Evolutionary conservation across 2,888 invertebrate genomes (phyloP).

Genomic region (Syrphus vitripennis): DNA sequence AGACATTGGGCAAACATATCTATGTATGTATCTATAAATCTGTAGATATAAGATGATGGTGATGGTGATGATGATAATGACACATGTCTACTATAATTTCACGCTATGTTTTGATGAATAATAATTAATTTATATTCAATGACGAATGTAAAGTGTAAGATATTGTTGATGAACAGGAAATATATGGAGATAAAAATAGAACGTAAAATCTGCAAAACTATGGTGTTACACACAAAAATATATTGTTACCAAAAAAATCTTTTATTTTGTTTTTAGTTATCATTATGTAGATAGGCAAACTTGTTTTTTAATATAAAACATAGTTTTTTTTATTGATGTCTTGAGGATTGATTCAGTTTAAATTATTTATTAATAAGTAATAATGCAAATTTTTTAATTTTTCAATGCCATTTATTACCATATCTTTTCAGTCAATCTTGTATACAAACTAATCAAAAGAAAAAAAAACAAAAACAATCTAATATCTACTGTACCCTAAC

Average conservation of each 20-base stretch:
- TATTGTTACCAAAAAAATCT: not conserved
- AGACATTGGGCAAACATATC: not conserved
- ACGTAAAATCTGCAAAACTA: not conserved
- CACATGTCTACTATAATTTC: conserved; percentile 4
- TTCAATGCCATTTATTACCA: not conserved
- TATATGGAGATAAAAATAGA: too few relatives aligned
- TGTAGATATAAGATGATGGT: not conserved
- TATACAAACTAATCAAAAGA: too few relatives aligned
- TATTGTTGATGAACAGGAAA: conserved; percentile 1
- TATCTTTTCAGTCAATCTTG: too few relatives aligned
- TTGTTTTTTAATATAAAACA: too few relatives aligned
- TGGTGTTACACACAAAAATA: conserved; percentile 23
- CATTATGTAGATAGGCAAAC: not conserved
- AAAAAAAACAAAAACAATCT: too few relatives aligned
- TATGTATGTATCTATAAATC: not conserved
- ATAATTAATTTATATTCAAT: conserved; percentile 36
- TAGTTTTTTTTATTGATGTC: not conserved
- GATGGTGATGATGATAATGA: not conserved
- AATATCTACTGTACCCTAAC: too few relatives aligned
- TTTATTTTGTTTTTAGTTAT: not conserved
- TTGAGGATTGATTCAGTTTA: not conserved
- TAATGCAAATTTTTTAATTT: too few relatives aligned
- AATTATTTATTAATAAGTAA: too few relatives aligned
- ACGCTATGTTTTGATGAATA: conserved; percentile 35
- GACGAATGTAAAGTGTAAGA: not conserved